Conservation (phyloP, 2,113 vertebrate species). For the Ctenodactylus gundi region DNA sequence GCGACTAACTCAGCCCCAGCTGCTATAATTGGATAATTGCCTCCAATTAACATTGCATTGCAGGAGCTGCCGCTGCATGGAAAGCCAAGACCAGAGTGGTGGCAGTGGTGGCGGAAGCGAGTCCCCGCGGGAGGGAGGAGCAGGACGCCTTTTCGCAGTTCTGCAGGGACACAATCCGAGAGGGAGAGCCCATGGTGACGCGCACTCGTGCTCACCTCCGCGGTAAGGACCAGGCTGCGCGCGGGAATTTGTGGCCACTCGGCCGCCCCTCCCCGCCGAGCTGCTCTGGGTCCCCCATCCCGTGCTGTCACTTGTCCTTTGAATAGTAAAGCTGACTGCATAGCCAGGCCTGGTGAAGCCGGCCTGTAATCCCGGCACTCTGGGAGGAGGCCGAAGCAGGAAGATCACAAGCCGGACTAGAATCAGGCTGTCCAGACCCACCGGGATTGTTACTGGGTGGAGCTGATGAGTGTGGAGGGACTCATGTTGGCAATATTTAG, state of each 20-base stretch:
- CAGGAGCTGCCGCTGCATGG: conserved; percentile 64
- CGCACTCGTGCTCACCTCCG: too few relatives aligned
- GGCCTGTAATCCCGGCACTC: too few relatives aligned
- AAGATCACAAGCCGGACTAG: too few relatives aligned
- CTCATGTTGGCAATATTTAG: background rate
- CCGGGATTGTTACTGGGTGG: background rate
- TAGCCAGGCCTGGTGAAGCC: too few relatives aligned
- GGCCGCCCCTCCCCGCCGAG: background rate
- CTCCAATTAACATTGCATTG: conserved; percentile 80
- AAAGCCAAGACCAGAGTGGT: conserved; percentile 61
- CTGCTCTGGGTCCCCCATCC: too few relatives aligned
- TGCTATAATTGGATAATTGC: conserved; percentile 78
- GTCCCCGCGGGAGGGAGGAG: conserved; percentile 68
- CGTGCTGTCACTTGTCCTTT: conserved; percentile 20
- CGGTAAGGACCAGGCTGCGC: conserved; percentile 49
- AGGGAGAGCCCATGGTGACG: conserved; percentile 65
- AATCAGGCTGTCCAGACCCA: too few relatives aligned
- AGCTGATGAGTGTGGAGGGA: background rate
- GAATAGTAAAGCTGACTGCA: conserved; percentile 47
- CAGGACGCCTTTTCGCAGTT: conserved; percentile 67
- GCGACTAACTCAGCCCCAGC: conserved; percentile 52
- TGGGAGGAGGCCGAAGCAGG: background rate
- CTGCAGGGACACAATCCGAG: conserved; percentile 67
- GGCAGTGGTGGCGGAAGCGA: conserved; percentile 78
- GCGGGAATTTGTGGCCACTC: conserved; percentile 6